Conservation (phyloP, 2,797 vertebrate genomes). For the Telmatherina bonti region DNA sequence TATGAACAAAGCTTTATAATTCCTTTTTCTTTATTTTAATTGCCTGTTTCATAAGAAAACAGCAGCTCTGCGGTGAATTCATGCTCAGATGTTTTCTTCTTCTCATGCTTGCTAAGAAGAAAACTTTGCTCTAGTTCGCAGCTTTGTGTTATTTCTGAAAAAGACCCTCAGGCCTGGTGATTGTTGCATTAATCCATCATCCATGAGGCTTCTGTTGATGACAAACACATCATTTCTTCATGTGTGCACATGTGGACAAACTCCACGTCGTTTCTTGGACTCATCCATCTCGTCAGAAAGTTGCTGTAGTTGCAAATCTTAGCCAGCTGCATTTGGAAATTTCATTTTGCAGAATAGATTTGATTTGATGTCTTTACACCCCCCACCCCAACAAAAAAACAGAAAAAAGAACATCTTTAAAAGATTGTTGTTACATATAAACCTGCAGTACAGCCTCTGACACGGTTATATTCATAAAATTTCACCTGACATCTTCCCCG, state of each 20-base stretch:
- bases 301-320: background rate
- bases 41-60: background rate
- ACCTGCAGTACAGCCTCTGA: too few species aligned
- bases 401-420: background rate
- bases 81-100: background rate
- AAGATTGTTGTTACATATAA: too few species aligned
- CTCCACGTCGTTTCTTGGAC: background rate
- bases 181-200: background rate
- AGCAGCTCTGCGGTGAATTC: background rate
- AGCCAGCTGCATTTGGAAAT: background rate
- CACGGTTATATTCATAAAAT: background rate
- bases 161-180: background rate
- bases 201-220: background rate
- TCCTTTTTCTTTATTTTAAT: background rate
- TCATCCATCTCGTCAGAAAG: background rate
- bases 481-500: constrained; percentile 29
- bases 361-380: background rate
- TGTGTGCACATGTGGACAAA: background rate
- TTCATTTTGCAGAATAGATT: background rate
- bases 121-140: background rate
- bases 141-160: background rate
- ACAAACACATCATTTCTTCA: background rate
- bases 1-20: background rate
- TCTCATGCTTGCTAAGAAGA: too few species aligned
- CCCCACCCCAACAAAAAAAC: background rate